These are phyloP conservation scores for Nycticebus coucang DNA, from an alignment of 2,113 vertebrate genomes.

Conservation along the genomic window DNA sequence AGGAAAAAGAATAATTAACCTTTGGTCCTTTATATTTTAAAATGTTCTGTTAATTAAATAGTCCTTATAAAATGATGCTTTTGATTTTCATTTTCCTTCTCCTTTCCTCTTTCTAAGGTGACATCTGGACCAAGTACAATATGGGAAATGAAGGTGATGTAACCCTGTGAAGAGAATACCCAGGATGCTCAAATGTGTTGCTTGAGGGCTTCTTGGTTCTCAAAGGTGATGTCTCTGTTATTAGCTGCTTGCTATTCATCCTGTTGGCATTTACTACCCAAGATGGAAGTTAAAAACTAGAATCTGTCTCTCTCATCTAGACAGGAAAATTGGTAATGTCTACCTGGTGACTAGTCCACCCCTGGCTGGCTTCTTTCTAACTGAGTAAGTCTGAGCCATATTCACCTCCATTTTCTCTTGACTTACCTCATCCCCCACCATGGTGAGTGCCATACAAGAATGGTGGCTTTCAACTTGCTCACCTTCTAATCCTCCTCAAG, in stretches of 20 bases:
- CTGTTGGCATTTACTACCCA: background rate
- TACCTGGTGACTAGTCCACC: too few relatives aligned
- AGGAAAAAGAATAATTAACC: background rate
- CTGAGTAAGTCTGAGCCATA: background rate
- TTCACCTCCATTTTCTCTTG: background rate
- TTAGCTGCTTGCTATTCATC: background rate
- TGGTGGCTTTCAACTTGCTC: background rate
- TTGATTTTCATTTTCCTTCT: background rate
- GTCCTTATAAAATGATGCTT: background rate
- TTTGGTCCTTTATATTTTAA: constrained; percentile 12
- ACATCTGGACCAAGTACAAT: background rate
- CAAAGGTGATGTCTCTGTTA: background rate
- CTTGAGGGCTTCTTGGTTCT: background rate
- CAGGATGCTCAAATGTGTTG: background rate
- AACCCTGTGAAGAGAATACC: background rate
- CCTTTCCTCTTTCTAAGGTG: constrained; percentile 11
- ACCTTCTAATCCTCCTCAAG: background rate
- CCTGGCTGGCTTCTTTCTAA: background rate
- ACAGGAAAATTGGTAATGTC: background rate
- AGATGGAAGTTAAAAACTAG: background rate
- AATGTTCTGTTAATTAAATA: background rate
- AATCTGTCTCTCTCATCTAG: background rate
- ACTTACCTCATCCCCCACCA: background rate
- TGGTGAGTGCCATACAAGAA: background rate
- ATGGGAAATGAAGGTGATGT: background rate